Base-by-base conservation (phyloP, 1,140 invertebrate genomes). In the Bathynomus jamesi region DNA sequence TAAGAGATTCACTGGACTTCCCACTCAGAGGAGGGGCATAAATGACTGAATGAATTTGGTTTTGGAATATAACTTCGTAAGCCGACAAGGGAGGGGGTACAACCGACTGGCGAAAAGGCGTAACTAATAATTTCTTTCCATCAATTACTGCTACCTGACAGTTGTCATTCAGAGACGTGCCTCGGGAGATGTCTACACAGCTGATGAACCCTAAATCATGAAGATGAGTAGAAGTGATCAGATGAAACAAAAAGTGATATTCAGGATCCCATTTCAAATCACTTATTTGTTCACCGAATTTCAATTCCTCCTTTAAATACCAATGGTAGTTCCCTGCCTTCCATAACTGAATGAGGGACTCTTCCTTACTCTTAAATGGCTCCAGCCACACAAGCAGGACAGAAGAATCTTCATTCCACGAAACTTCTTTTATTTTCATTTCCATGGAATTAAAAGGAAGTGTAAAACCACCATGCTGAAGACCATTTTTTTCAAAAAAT, bases 401-500 rank as follows among this genome's bases (percentile, higher is more conserved):
- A 76, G 89, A 88, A 0, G 91, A 93, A 79, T 93, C 90, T 11
- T 82, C 80, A 79, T 91, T 94, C 93, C 92, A 95, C 11, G 80
- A 76, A 0, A 95, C 73, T 77, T 89, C 84, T 7, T 93, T 85
- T 80, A 87, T 85, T 70, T 81, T 81, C 8, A 84, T 74, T 76
- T 87, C 83, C 24, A 82, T 79, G 27, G 83, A 66, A 78, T 84
- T 81, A 78, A 89, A 87, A 0, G 90, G 87, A 66, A 96, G 80
- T 7, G 81, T 80, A 79, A 96, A 91, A 78, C 94, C 90, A 61
- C 91, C 88, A 84, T 96, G 93, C 77, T 89, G 87, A 13, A 96
- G 82, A 4, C 95, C 95, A 86, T 97, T 97, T 80, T 93, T 95
- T 79, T 97, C 95, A 83, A 95, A 94, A 74, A 96, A 89, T 10